Evolutionary conservation across 2,888 invertebrate species (phyloP), one percentile per base, ranked within the genome.

Genomic region (Plemyria rubiginata): DNA sequence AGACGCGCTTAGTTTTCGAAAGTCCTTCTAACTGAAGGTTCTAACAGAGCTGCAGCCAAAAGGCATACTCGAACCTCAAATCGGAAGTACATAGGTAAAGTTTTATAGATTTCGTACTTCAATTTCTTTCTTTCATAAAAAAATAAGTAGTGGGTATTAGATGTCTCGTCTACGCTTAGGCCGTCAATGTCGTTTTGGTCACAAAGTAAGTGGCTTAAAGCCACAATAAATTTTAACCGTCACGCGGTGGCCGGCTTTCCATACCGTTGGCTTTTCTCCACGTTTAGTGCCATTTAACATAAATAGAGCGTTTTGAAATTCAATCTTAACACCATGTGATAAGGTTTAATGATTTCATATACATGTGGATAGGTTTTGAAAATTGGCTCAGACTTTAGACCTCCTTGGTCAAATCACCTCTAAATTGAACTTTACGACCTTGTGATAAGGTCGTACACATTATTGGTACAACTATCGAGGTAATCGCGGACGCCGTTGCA

Each of bases 401-500:
- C 2, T 32, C 32, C 32, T 32, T 7, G 4, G 1, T 1, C 13
- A 8, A 9, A 29, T 52, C 28, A n/a, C n/a, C n/a, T 16, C 6
- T 40, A 7, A 41, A 41, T 28, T 41, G 28, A 52, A 48, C 49
- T 40, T 28, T 49, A 49, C 40, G 6, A 49, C 49, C 40, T 46
- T 6, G 29, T 49, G 29, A 28, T 40, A 56, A 56, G 12, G 29
- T 55, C 4, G 28, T 48, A 15, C 46, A 49, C 13, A 29, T 13
- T 49, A 2, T 7, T 15, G 4, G 15, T 28, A 55, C 38, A 41
- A 16, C 53, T 53, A 43, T 32, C 40, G 28, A 59, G 29, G 16
- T 29, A 12, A 54, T 68, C 54, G 62, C 70, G 76, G 50, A 74
- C 75, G 79, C 74, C 79, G 72, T 77, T 77, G 76, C 75, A 78